Base-by-base conservation (phyloP, 23 tunicate species). In the Clavelina lepadiformis region DNA sequence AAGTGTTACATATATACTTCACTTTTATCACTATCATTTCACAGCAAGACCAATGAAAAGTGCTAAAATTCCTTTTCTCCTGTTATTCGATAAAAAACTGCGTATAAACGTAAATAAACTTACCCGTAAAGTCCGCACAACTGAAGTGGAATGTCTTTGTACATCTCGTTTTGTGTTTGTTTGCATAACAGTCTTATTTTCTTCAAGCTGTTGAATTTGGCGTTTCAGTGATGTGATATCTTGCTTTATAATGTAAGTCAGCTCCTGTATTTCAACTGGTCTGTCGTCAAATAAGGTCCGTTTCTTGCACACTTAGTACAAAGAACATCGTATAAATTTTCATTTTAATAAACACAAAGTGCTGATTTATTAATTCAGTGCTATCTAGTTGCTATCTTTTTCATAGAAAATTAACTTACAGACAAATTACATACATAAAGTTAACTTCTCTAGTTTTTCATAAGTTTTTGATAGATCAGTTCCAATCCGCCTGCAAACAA, bases 201-300 rank as follows among this genome's bases (percentile, higher is more conserved):
- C 79, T 70, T 89, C 97, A 20, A 89, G 68, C 5, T 81, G 84
- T 19, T 61, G 72, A 15, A 89, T 81, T 31, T 89, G 77, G 50
- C 71, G 55, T 45, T 89, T 77, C 27, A 89, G 67, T 3, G 89
- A 81, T 2, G 75, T 74, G 38, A 93, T 93, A 46, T 93, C 98
- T 84, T 93, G 93, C 69, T 93, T 93, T 33, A 93, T 85, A 61
- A 93, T 93, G 58, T 84, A 93, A 49, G 98, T 93, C 49, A 93
- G 45, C 63, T 93, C 98, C 55, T 85, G 88, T 30, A 93, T 85
- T 62, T 93, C 98, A 54, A 93, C 94, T 0, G 98, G 98, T 47
- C 83, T 69, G 62, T 93, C 98, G 35, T 93, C 92, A 46, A 93
- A 93, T 32, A 85, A 62, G 3, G 86, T 71, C 53, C 93, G 67